Percentiles rank a stretch among this genome's conserved stretches.
These are phyloP conservation scores for Halisarca cf. caerulea DNA, from an alignment of 37 sponge, comb jelly and placozoan species.

Conservation along the genomic window DNA sequence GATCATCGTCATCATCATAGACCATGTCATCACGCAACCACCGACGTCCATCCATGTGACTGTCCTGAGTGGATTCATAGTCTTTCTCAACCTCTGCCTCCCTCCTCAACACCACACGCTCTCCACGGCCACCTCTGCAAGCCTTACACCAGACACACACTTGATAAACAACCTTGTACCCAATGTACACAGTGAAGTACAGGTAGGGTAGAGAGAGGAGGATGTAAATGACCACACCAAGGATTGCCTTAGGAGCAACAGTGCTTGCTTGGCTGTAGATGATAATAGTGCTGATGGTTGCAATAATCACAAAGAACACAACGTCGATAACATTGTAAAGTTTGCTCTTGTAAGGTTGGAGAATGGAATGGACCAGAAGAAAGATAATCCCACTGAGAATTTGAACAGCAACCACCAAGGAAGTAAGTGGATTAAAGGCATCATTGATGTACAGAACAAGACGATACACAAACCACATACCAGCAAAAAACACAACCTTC, in stretches of 20 bases:
- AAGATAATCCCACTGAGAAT: background rate
- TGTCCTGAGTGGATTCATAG: too few relatives aligned
- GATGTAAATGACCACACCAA: background rate
- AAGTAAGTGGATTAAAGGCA: background rate
- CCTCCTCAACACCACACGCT: too few relatives aligned
- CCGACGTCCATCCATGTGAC: too few relatives aligned
- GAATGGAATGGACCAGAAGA: background rate
- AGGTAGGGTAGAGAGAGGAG: background rate
- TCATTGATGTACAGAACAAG: constrained; percentile 12
- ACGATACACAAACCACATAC: constrained; percentile 11
- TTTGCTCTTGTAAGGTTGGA: background rate
- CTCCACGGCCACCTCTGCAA: too few relatives aligned
- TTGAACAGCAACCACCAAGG: background rate
- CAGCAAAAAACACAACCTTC: background rate
- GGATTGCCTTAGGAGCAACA: too few relatives aligned
- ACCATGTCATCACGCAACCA: too few relatives aligned
- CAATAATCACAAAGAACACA: background rate
- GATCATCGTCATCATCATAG: too few relatives aligned
- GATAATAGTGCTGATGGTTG: background rate
- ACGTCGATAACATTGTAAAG: background rate
- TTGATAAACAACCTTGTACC: background rate
- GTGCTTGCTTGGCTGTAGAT: background rate
- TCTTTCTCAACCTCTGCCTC: too few relatives aligned
- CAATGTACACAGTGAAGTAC: background rate
- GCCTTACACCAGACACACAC: background rate